Evolutionary conservation across 2,113 vertebrate genomes (phyloP).

Genomic region (Apodemus speciosus): DNA sequence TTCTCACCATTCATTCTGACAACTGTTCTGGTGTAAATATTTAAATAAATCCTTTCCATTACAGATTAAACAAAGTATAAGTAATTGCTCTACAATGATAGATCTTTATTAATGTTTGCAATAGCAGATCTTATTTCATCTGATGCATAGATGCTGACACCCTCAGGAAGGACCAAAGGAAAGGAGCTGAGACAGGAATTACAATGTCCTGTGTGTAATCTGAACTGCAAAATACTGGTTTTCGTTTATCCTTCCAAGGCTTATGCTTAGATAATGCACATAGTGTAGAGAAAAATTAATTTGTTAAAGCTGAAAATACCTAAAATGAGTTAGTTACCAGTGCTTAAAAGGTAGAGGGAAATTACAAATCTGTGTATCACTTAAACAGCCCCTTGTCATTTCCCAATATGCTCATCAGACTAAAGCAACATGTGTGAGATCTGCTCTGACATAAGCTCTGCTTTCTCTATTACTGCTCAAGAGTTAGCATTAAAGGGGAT

Average conservation of each 20-base stretch:
- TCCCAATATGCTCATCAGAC: neutral
- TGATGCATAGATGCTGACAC: constrained; percentile 19
- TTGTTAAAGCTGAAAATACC: neutral
- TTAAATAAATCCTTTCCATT: constrained; percentile 85
- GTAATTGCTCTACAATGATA: constrained; percentile 84
- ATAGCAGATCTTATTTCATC: constrained; percentile 66
- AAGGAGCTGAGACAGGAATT: constrained; percentile 28
- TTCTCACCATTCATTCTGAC: constrained; percentile 83
- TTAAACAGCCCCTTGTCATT: neutral
- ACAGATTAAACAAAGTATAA: constrained; percentile 85
- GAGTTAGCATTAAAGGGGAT: constrained; percentile 1
- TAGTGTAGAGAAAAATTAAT: constrained; percentile 4
- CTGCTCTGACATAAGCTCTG: neutral
- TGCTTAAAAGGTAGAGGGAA: neutral
- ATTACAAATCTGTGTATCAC: neutral
- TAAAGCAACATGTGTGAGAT: neutral
- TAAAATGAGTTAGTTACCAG: neutral
- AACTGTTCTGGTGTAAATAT: constrained; percentile 87
- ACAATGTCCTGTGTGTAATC: neutral
- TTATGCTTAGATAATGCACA: constrained; percentile 1
- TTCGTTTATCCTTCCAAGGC: neutral
- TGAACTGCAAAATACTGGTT: constrained; percentile 36
- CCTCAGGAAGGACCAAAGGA: neutral
- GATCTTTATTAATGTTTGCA: constrained; percentile 81
- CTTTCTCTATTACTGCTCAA: constrained; percentile 41